Evolutionary conservation across 2,113 vertebrate genomes (phyloP), one percentile per base, ranked within the genome.

Genomic region (Ceyx cyanopectus): DNA sequence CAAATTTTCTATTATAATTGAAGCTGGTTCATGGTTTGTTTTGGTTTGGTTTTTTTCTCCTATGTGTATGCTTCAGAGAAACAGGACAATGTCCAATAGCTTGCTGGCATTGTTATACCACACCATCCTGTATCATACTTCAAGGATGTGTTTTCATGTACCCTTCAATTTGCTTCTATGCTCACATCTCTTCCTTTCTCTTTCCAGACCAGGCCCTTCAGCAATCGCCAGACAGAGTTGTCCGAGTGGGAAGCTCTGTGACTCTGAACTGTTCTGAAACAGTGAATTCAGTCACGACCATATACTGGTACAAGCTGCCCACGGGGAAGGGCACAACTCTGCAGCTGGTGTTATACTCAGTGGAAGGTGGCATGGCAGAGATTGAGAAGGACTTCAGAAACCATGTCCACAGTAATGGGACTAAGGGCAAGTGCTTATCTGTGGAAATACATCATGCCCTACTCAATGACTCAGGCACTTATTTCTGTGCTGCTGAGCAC

Each of bases 221-320:
- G n/a, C 85, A 92, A 6, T 68, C 56, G 0, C 67, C 74, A 57
- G 67, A 84, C n/a, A 46, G 9, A 30, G 14, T 53, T 21, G 29
- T 84, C 19, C 41, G 3, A 26, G 56, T 34, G 41, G 85, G 74
- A 80, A 61, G 62, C 8, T 29, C 79, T 32, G 46, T 78, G 40
- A 61, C 30, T 60, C 70, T 87, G 29, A 27, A 20, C 46, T 83
- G 78, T 37, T 60, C 30, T 3, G 2, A 4, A n/a, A 9, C 19
- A 2, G 14, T 1, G 1, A 53, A 1, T 5, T 0, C 0, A 11
- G 1, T 29, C 4, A 1, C 0, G 0, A 0, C 0, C 8, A 24
- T 87, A 18, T 78, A 9, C 73, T 87, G 79, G 79, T 92, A 67
- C 46, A 92, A 87, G 53, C 5, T 67, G 30, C 72, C 73, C 6